These are phyloP conservation scores for Myotis findleyi DNA, from an alignment of 2,797 vertebrate genomes.

Conservation along the genomic window DNA sequence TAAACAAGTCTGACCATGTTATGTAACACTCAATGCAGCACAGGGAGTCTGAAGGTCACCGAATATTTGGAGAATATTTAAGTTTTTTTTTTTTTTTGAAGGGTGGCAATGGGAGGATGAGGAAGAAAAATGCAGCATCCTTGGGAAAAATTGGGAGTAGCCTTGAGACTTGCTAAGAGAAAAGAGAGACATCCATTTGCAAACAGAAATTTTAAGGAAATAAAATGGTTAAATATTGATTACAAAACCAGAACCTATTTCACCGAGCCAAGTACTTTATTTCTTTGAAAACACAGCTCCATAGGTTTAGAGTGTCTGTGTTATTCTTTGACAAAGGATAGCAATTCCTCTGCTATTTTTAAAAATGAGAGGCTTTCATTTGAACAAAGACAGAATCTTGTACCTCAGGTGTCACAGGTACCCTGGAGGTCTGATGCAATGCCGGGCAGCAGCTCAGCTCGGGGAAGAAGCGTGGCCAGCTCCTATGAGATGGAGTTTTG, in stretches of 20 bases:
- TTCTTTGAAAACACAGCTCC: conserved; percentile 43
- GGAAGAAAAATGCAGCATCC: neutral
- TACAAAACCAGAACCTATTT: conserved; percentile 29
- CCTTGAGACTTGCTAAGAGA: neutral
- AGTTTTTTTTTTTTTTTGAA: neutral
- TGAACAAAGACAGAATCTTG: neutral
- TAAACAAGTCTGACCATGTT: neutral
- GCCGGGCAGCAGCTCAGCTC: neutral
- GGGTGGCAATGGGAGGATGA: neutral
- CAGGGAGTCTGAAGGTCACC: neutral
- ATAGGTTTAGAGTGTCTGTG: conserved; percentile 11
- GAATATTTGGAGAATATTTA: neutral
- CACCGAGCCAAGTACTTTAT: neutral
- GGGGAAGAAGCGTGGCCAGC: neutral
- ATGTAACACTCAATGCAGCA: neutral
- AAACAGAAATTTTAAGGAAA: conserved; percentile 41
- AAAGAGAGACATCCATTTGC: neutral
- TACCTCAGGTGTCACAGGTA: neutral
- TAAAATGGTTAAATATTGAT: conserved; percentile 58
- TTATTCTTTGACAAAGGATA: neutral
- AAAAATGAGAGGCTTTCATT: neutral
- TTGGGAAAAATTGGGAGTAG: neutral
- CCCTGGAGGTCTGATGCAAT: neutral
- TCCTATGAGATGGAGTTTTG: neutral
- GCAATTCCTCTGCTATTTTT: conserved; percentile 12